Percentiles rank a stretch among this genome's conserved stretches.
phyloP scores from a whole-genome alignment of 2,888 invertebrate genomes.

The Azorinus chamasolen region DNA sequence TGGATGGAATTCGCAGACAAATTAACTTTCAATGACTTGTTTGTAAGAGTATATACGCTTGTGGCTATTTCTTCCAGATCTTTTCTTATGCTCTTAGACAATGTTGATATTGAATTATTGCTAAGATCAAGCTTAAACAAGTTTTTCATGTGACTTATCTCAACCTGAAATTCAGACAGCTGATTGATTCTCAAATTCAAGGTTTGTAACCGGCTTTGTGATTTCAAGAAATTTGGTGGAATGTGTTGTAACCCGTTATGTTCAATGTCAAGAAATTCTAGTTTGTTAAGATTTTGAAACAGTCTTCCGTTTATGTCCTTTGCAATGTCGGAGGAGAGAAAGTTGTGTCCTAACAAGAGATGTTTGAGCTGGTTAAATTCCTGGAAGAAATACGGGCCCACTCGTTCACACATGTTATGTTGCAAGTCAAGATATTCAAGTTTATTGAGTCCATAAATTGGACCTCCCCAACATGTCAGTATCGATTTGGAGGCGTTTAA shows the following conservation, averaged over 20 bases:
- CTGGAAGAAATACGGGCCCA: conserved; percentile 24
- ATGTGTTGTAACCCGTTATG: conserved; percentile 24
- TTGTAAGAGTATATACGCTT: background rate
- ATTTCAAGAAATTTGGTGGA: conserved; percentile 17
- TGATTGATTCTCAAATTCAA: conserved; percentile 13
- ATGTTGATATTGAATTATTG: conserved; percentile 14
- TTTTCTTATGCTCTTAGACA: conserved; percentile 1
- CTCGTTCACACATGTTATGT: conserved; percentile 23
- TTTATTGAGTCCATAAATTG: conserved; percentile 25
- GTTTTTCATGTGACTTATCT: conserved; percentile 29
- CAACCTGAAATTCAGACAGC: conserved; percentile 22
- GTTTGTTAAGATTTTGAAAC: conserved; percentile 8
- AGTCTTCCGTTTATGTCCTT: conserved; percentile 15
- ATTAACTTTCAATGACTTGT: conserved; percentile 13
- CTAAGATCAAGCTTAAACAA: conserved; percentile 14
- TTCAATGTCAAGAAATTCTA: conserved; percentile 18
- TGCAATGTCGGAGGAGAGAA: conserved; percentile 2
- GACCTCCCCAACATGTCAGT: conserved; percentile 48
- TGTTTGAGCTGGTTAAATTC: conserved; percentile 15
- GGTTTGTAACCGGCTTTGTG: conserved; percentile 1
- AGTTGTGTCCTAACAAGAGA: conserved; percentile 16
- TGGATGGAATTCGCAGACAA: conserved; percentile 13
- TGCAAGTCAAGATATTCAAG: conserved; percentile 33
- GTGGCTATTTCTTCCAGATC: conserved; percentile 10
- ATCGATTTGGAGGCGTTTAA: conserved; percentile 26